Evolutionary conservation across 2,113 vertebrate genomes (phyloP).

Genomic region (Thinocorus orbignyianus): DNA sequence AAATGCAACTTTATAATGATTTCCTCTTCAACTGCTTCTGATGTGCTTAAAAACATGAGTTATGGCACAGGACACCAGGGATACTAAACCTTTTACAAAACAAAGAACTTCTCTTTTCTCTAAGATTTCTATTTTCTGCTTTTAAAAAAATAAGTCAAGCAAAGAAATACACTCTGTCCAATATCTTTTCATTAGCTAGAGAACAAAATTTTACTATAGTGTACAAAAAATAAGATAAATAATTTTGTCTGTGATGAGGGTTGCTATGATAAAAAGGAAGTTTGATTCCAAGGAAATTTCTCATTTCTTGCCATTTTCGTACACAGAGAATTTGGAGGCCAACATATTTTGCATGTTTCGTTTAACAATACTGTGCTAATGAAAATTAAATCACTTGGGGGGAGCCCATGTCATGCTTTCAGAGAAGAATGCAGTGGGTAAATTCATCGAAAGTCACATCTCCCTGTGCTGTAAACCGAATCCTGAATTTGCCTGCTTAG

Average conservation of each 20-base stretch:
- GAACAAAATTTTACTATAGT: not conserved
- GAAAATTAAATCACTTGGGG: slow-evolving; percentile 1
- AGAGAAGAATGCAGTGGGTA: not conserved
- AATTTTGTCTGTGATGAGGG: not conserved
- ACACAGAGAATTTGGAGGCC: not conserved
- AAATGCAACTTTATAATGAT: not conserved
- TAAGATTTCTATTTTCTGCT: not conserved
- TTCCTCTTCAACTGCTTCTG: not conserved
- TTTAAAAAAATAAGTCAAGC: not conserved
- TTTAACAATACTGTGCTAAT: slow-evolving; percentile 17
- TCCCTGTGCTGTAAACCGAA: not conserved
- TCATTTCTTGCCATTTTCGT: not conserved
- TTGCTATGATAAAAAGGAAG: not conserved
- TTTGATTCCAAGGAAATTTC: not conserved
- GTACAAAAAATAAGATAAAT: not conserved
- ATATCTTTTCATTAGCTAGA: not conserved
- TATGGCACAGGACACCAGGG: not conserved
- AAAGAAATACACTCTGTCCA: not conserved
- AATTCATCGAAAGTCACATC: not conserved
- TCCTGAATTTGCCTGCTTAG: slow-evolving; percentile 15
- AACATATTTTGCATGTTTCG: not conserved
- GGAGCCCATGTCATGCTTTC: not conserved
- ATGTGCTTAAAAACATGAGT: not conserved
- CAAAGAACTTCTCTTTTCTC: not conserved
- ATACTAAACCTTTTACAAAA: not conserved